Evolutionary conservation across 2,113 vertebrate genomes (phyloP).

Genomic region (Takifugu bimaculatus): DNA sequence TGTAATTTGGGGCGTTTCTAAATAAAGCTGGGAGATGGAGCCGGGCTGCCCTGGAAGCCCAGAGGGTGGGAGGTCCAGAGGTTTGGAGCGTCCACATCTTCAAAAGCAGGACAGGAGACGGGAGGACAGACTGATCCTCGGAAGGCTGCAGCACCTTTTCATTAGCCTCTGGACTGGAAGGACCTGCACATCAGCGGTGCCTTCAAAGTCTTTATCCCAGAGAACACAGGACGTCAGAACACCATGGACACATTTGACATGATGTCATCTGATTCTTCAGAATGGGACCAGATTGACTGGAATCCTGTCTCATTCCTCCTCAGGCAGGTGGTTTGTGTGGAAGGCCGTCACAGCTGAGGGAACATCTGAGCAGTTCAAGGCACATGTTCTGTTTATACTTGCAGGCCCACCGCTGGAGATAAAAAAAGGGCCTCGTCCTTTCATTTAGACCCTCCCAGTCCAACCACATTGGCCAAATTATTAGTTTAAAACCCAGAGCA

Average conservation of each 20-base stretch:
- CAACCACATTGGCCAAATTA: conserved; percentile 24
- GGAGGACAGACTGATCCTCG: not conserved
- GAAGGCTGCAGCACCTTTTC: not conserved
- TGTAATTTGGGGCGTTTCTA: conserved; percentile 73
- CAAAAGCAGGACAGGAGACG: conserved; percentile 15
- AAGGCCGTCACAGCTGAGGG: conserved; percentile 28
- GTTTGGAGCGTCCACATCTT: conserved; percentile 25
- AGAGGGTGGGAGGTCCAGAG: conserved; percentile 36
- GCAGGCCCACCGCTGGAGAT: conserved; percentile 44
- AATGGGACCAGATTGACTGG: too few relatives aligned
- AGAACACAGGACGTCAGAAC: too few relatives aligned
- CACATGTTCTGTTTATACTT: conserved; percentile 46
- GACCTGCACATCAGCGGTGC: not conserved
- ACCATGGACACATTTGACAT: too few relatives aligned
- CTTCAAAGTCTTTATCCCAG: too few relatives aligned
- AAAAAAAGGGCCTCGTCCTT: conserved; percentile 11
- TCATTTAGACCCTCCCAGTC: conserved; percentile 27
- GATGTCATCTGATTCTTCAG: too few relatives aligned
- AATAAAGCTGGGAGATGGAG: conserved; percentile 60
- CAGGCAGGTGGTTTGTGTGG: conserved; percentile 25
- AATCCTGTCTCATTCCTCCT: not conserved
- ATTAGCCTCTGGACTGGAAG: not conserved
- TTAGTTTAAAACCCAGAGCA: conserved; percentile 22
- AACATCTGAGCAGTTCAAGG: conserved; percentile 31
- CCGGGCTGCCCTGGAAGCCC: conserved; percentile 47